Evolutionary conservation across 2,113 vertebrate species (phyloP).

Genomic region (Canis aureus): DNA sequence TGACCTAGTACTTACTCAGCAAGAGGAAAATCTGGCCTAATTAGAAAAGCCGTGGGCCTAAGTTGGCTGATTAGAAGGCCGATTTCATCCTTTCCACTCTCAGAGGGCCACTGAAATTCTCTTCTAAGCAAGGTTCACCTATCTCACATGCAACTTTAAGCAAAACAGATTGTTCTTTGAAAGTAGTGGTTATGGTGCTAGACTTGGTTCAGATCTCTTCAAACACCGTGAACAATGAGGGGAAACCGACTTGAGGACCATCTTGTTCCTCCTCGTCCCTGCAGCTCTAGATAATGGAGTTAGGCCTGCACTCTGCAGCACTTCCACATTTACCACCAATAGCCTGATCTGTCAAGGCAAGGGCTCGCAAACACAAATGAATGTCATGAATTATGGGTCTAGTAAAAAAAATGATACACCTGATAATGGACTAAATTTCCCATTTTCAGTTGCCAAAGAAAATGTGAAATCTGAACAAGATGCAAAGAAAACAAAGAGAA

Average conservation of each 20-base stretch:
- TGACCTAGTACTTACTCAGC: background rate
- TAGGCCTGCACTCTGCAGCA: background rate
- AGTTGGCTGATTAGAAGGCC: background rate
- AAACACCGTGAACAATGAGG: background rate
- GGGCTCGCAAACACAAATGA: conserved; percentile 84
- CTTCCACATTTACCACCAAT: conserved; percentile 58
- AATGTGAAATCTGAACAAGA: conserved; percentile 79
- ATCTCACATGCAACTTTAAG: background rate
- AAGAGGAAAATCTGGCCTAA: conserved; percentile 23
- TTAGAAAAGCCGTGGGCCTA: background rate
- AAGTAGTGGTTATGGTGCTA: background rate
- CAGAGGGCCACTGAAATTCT: background rate
- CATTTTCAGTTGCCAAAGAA: conserved; percentile 78
- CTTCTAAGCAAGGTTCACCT: conserved; percentile 5
- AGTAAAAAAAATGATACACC: conserved; percentile 64
- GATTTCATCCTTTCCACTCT: background rate
- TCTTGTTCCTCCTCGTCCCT: background rate
- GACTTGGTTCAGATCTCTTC: background rate
- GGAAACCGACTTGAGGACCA: background rate
- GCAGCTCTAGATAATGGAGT: conserved; percentile 21
- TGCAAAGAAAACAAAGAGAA: conserved; percentile 72
- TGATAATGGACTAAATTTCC: conserved; percentile 73
- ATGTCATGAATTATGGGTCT: conserved; percentile 82
- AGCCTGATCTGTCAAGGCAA: conserved; percentile 79
- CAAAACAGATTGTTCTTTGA: conserved; percentile 53